Percentiles rank a stretch among this genome's conserved stretches.
These are phyloP conservation scores for Cryptus viduatorius DNA, from an alignment of 2,888 invertebrate genomes.

Conservation along the genomic window DNA sequence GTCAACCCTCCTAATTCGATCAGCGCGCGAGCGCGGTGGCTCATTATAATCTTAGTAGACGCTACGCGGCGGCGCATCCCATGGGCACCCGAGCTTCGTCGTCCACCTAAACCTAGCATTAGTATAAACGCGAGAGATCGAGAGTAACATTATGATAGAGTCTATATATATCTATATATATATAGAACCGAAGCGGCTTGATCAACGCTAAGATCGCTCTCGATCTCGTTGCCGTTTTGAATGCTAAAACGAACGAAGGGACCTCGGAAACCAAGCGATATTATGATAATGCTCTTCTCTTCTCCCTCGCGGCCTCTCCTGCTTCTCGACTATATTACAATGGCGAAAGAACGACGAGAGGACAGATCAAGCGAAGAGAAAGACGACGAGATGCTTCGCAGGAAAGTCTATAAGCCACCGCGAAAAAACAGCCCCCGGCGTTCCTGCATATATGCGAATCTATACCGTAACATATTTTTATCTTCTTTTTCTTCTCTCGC, in stretches of 20 bases:
- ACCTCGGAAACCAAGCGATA: conserved; percentile 76
- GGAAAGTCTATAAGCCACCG: conserved; percentile 1
- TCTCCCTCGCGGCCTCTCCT: conserved; percentile 11
- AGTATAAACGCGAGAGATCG: conserved; percentile 82
- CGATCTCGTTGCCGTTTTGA: conserved; percentile 77
- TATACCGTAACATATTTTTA: not conserved
- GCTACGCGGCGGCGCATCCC: conserved; percentile 27
- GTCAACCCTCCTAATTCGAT: conserved; percentile 80
- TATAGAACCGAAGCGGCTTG: conserved; percentile 27
- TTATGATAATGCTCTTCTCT: conserved; percentile 80
- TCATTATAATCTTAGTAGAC: conserved; percentile 80
- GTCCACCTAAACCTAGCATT: conserved; percentile 79
- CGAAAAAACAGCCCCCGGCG: conserved; percentile 21
- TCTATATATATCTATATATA: conserved; percentile 24
- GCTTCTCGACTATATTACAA: conserved; percentile 77
- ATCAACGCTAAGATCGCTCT: conserved; percentile 31
- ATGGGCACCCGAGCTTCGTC: conserved; percentile 34
- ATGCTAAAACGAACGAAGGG: conserved; percentile 77
- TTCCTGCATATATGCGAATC: conserved; percentile 11
- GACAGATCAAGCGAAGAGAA: conserved; percentile 37
- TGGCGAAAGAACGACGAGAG: conserved; percentile 54
- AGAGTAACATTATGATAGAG: conserved; percentile 80
- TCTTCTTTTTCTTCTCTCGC: not conserved
- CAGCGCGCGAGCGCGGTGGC: conserved; percentile 68
- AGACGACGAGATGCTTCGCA: conserved; percentile 1